Conservation (phyloP, 2,888 invertebrate genomes). For the Sinelater perroti region DNA sequence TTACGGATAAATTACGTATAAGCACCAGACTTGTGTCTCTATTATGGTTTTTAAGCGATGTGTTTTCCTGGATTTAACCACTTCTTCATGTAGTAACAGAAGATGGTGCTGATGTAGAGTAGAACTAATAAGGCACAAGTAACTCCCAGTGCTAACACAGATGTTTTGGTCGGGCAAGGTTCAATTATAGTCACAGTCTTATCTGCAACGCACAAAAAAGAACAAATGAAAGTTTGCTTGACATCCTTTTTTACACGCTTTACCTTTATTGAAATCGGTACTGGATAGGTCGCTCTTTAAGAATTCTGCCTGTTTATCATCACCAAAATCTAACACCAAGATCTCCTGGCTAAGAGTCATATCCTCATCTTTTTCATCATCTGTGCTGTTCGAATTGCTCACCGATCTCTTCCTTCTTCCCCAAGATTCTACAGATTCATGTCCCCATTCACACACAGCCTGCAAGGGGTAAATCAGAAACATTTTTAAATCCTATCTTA, state of each 20-base stretch:
- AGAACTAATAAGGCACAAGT: slow-evolving; percentile 90
- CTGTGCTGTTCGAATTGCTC: slow-evolving; percentile 67
- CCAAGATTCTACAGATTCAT: slow-evolving; percentile 90
- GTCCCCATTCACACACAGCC: slow-evolving; percentile 92
- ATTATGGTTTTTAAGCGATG: slow-evolving; percentile 65
- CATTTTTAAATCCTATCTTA: slow-evolving; percentile 1
- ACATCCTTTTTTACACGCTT: no score
- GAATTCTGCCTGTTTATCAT: slow-evolving; percentile 85
- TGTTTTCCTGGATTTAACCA: slow-evolving; percentile 88
- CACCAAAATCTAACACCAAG: slow-evolving; percentile 90
- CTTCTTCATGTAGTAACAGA: slow-evolving; percentile 93
- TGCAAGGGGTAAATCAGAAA: slow-evolving; percentile 53
- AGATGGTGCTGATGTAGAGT: slow-evolving; percentile 89
- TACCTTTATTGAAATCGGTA: slow-evolving; percentile 79
- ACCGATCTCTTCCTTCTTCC: slow-evolving; percentile 86
- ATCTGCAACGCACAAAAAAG: slow-evolving; percentile 74
- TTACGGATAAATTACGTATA: slow-evolving; percentile 32
- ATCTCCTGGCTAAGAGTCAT: slow-evolving; percentile 96
- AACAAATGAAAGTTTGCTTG: neutral
- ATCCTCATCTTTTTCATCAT: slow-evolving; percentile 76
- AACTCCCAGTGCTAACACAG: slow-evolving; percentile 88
- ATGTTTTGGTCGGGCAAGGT: slow-evolving; percentile 91
- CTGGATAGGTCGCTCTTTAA: slow-evolving; percentile 79
- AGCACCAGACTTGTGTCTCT: slow-evolving; percentile 34
- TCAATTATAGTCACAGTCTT: slow-evolving; percentile 91